These are phyloP conservation scores for Thryonomys swinderianus DNA, from an alignment of 2,113 vertebrate species.

Conservation along the genomic window DNA sequence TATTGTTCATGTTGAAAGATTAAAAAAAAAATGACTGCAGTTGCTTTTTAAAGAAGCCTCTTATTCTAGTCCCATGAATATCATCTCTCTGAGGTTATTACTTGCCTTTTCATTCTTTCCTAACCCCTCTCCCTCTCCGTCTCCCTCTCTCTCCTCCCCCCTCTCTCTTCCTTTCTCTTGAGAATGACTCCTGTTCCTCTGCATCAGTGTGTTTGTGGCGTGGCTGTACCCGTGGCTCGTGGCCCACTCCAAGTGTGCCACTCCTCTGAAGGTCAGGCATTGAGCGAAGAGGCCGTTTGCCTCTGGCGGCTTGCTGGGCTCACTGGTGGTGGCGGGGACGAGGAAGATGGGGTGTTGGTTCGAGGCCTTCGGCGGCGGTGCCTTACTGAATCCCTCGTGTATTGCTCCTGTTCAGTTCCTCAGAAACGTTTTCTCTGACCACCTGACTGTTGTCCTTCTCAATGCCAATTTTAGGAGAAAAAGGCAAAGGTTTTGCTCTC, in stretches of 20 bases:
- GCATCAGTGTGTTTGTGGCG: neutral
- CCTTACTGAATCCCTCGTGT: neutral
- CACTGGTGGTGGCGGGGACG: neutral
- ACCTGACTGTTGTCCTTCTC: neutral
- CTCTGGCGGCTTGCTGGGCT: no score
- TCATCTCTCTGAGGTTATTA: neutral
- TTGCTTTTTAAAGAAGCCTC: neutral
- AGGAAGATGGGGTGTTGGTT: neutral
- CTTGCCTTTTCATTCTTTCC: neutral
- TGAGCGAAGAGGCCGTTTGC: neutral
- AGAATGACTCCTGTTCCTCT: neutral
- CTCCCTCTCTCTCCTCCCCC: neutral
- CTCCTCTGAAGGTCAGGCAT: neutral
- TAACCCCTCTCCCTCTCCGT: no score
- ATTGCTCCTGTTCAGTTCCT: neutral
- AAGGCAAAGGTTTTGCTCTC: neutral
- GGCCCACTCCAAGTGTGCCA: no score
- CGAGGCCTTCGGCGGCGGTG: neutral
- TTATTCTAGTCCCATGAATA: neutral
- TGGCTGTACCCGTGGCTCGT: no score
- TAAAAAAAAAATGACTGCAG: neutral
- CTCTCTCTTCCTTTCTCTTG: neutral
- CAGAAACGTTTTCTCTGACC: neutral
- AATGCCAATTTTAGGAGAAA: neutral
- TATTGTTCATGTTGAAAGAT: conserved; percentile 11